phyloP scores from a whole-genome alignment of 2,797 vertebrate species.

The Hippocampus kuda region DNA sequence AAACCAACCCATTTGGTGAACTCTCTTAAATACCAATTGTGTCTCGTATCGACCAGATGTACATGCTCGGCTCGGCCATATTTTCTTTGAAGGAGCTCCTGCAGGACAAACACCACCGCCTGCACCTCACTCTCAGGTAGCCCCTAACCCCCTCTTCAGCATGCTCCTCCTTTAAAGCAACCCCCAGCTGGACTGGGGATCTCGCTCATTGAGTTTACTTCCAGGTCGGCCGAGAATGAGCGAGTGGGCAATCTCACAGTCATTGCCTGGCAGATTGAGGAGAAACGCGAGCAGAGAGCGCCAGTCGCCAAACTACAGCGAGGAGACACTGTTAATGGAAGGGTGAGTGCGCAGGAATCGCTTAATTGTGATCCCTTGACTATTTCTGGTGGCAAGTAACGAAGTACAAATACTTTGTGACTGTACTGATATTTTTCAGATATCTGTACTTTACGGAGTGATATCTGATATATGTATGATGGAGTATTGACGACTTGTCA shows the following conservation, averaged over 20 bases:
- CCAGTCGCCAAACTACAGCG: conserved; percentile 75
- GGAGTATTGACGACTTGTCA: too few species aligned
- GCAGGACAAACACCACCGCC: conserved; percentile 83
- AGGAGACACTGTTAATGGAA: conserved; percentile 84
- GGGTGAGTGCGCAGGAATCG: conserved; percentile 64
- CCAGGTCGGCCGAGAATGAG: conserved; percentile 90
- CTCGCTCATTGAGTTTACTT: neutral
- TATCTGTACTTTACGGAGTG: too few species aligned
- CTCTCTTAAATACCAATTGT: conserved; percentile 5
- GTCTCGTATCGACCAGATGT: conserved; percentile 74
- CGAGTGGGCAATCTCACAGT: conserved; percentile 91
- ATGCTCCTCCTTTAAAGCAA: neutral
- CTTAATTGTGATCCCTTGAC: neutral
- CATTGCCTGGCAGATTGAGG: conserved; percentile 96
- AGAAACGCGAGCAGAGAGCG: conserved; percentile 82
- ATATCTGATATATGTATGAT: too few species aligned
- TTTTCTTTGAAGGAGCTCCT: conserved; percentile 93
- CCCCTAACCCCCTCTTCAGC: neutral
- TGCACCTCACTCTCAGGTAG: conserved; percentile 89
- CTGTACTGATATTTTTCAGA: too few species aligned
- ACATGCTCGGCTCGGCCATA: conserved; percentile 87
- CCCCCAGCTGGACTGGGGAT: neutral
- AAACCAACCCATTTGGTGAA: neutral
- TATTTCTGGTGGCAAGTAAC: too few species aligned
- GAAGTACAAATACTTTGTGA: too few species aligned